Evolutionary conservation across 1,140 invertebrate genomes (phyloP).

Genomic region (Heliothis subflexa): DNA sequence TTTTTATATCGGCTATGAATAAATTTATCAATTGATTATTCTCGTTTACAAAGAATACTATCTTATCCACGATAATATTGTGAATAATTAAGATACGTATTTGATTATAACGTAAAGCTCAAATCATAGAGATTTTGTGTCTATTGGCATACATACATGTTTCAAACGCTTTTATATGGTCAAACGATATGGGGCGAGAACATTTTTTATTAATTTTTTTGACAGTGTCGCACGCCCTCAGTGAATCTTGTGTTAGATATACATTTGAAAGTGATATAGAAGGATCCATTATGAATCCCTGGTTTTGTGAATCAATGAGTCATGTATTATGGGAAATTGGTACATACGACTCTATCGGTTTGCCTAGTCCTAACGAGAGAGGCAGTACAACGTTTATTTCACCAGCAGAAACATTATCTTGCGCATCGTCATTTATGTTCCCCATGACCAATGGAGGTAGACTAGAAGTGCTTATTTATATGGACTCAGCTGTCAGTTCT

Average conservation of each 20-base stretch:
- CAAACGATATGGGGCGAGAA: neutral
- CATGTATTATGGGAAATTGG: neutral
- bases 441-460: neutral
- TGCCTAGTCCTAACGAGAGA: neutral
- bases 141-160: constrained; percentile 9
- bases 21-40: constrained; percentile 41
- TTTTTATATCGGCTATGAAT: neutral
- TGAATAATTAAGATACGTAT: neutral
- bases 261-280: constrained; percentile 56
- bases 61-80: constrained; percentile 55
- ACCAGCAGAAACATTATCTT: neutral
- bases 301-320: too few relatives aligned
- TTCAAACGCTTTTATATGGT: neutral
- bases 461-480: constrained; percentile 27
- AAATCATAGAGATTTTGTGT: constrained; percentile 5
- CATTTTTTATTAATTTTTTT: constrained; percentile 33
- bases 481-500: neutral
- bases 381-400: constrained; percentile 15
- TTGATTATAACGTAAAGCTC: neutral
- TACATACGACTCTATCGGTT: constrained; percentile 1
- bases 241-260: constrained; percentile 62
- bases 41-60: constrained; percentile 50
- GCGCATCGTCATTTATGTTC: constrained; percentile 10
- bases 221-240: constrained; percentile 46
- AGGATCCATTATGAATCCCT: too few relatives aligned